Evolutionary conservation across 2,888 invertebrate species (phyloP).

Genomic region (Habroteleia sp.): DNA sequence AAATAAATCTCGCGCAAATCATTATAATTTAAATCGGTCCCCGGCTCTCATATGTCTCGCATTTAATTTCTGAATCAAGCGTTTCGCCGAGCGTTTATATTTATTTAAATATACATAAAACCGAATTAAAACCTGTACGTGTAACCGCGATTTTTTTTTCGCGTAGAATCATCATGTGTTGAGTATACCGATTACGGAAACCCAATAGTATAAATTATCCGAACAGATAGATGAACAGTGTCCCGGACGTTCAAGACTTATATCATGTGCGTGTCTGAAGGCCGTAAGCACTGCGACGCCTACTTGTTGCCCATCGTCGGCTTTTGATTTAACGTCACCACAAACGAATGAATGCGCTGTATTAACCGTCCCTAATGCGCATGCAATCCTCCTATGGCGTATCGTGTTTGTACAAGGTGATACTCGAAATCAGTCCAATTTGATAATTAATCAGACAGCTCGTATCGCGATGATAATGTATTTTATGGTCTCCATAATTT

Average conservation of each 20-base stretch:
- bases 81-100: conserved; percentile 15
- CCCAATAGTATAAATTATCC: conserved; percentile 62
- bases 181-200: conserved; percentile 59
- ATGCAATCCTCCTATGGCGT: conserved; percentile 53
- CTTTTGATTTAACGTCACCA: conserved; percentile 78
- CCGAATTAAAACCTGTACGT: conserved; percentile 16
- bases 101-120: conserved; percentile 34
- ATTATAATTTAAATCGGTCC: conserved; percentile 16
- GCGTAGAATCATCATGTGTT: conserved; percentile 28
- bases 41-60: conserved; percentile 1
- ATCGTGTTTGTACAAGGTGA: conserved; percentile 59
- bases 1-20: conserved; percentile 10
- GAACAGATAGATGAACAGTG: conserved; percentile 59
- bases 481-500: conserved; percentile 36
- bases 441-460: conserved; percentile 57
- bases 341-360: conserved; percentile 75
- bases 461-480: conserved; percentile 33
- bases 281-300: conserved; percentile 78
- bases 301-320: conserved; percentile 79
- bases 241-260: conserved; percentile 65
- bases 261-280: conserved; percentile 78
- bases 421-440: conserved; percentile 59
- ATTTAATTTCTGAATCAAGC: conserved; percentile 10
- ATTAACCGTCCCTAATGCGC: conserved; percentile 63
- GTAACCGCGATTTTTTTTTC: conserved; percentile 18